Base-by-base conservation (phyloP, 2,113 vertebrate genomes). In the Genyomyrus donnyi region DNA sequence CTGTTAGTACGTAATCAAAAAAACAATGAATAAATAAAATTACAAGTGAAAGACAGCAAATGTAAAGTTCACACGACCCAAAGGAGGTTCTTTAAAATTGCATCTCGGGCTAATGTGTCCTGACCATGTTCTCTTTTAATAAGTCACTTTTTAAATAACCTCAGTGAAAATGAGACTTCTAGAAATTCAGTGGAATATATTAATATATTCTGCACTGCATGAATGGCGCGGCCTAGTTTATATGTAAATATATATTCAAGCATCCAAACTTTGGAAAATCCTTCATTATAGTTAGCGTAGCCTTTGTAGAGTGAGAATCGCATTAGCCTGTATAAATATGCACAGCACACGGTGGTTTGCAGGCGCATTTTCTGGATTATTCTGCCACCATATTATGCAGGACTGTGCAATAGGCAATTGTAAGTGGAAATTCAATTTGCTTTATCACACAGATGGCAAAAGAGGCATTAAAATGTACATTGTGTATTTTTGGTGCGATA, bases 381-480 rank as follows among this genome's bases (percentile, higher is more conserved):
- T 42, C 31, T 62, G 17, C 53, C 53, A 15, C 27, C 46, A 45
- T 88, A 58, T 88, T 58, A 88, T 42, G 52, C 87, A 58, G 53
- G 53, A 53, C 53, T 88, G 6, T 45, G 53, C 31, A 58, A 88
- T 58, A 58, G 87, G 53, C 87, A 88, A 58, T 88, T 58, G 87
- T 88, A 88, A 88, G 53, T 56, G 53, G 53, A 88, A 88, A 88
- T 88, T 88, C n/a, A 53, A 87, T 87, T 58, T 56, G 53, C 21
- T 58, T 42, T 88, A 62, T 56, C 87, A 58, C 35, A 39, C 87
- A 88, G 35, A 62, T 58, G 87, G 31, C 49, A 35, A 87, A 89
- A 87, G 45, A 52, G 85, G 83, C 49, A 88, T 88, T 88, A 88
- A 88, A 42, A 88, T 58, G 17, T 88, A 58, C 87, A 88, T 58